These are phyloP conservation scores for Leptoclinus maculatus DNA, from an alignment of 2,797 vertebrate genomes.

Conservation along the genomic window DNA sequence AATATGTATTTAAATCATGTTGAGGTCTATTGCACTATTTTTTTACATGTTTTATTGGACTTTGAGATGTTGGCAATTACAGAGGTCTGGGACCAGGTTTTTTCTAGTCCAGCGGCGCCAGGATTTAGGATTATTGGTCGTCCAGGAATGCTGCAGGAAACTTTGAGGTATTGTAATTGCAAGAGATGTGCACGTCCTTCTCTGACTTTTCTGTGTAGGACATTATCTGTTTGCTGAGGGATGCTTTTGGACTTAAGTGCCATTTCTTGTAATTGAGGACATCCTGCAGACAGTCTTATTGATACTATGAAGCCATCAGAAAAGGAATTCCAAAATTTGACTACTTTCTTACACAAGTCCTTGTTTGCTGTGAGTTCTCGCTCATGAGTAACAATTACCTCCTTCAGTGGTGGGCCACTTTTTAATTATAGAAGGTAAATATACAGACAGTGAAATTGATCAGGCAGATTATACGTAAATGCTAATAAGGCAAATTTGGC, in stretches of 20 bases:
- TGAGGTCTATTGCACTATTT: too few relatives aligned
- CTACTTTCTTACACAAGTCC: background rate
- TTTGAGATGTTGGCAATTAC: background rate
- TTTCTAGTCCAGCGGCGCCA: background rate
- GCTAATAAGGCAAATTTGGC: slow-evolving; percentile 77
- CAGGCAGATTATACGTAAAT: slow-evolving; percentile 78
- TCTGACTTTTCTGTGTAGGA: slow-evolving; percentile 13
- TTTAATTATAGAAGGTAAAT: slow-evolving; percentile 85
- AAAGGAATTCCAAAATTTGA: slow-evolving; percentile 17
- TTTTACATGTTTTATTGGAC: background rate
- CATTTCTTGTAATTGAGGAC: background rate
- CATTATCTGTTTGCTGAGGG: slow-evolving; percentile 23
- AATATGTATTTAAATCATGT: too few relatives aligned
- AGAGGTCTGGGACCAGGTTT: background rate
- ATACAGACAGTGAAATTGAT: slow-evolving; percentile 76
- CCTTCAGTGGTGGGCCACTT: slow-evolving; percentile 51
- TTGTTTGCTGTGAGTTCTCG: slow-evolving; percentile 43
- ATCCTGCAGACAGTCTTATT: background rate
- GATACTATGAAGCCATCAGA: slow-evolving; percentile 4
- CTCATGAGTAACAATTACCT: slow-evolving; percentile 58
- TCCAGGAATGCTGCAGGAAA: background rate
- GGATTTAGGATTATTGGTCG: background rate
- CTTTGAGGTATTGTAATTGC: background rate
- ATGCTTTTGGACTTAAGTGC: background rate
- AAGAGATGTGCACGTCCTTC: slow-evolving; percentile 18